These are phyloP conservation scores for Regulus satrapa DNA, from an alignment of 2,113 vertebrate species.

Conservation along the genomic window DNA sequence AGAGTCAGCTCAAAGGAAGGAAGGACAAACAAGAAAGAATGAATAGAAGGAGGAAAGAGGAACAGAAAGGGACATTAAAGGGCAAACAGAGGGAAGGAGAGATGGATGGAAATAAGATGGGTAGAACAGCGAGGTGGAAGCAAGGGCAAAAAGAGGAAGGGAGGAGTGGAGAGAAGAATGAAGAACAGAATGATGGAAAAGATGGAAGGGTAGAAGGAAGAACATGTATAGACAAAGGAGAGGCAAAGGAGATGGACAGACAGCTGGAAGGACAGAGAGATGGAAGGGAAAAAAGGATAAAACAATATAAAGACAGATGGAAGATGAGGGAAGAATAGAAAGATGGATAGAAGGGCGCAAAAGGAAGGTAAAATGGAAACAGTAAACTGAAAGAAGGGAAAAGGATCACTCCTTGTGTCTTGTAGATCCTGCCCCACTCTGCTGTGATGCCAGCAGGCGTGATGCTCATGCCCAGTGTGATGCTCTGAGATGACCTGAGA, in stretches of 20 bases:
- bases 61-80: neutral
- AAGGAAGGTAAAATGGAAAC: neutral
- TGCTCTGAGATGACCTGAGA: neutral
- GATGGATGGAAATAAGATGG: neutral
- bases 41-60: neutral
- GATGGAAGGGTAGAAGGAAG: neutral
- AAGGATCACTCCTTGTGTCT: neutral
- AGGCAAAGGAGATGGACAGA: neutral
- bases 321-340: neutral
- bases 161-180: neutral
- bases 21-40: neutral
- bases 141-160: neutral
- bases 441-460: neutral
- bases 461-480: fast-evolving
- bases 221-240: neutral
- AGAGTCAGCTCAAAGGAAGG: neutral
- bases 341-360: neutral
- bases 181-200: neutral
- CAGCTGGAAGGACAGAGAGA: neutral
- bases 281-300: neutral
- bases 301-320: neutral
- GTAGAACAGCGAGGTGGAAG: neutral
- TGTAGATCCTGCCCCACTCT: neutral
- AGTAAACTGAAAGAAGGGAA: neutral
- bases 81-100: neutral